Base-by-base conservation (phyloP, 1,140 invertebrate genomes). In the Paracyclopina nana region DNA sequence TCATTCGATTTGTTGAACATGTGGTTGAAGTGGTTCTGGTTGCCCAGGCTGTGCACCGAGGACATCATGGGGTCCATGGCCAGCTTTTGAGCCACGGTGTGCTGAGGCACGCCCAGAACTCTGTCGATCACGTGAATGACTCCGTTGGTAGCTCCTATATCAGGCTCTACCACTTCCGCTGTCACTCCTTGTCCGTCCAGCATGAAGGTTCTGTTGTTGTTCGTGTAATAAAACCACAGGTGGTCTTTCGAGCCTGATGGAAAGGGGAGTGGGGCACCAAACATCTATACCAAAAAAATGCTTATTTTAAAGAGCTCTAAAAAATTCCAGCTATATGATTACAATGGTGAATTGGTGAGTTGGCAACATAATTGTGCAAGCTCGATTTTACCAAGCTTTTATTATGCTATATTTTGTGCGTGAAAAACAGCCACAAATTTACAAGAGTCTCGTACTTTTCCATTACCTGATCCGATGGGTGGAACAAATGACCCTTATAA, bases 71-170 rank as follows among this genome's bases (percentile, higher is more conserved):
- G 82, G 66, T 92, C 87, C 12, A 79, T 79, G 50, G 72, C 72
- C 22, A 95, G 64, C 65, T 92, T 94, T 55, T 87, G 79, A 43
- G 78, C 74, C 11, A 95, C 76, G 1, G 82, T 88, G 4, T 81
- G 77, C 57, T 86, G 86, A 1, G 91, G 87, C 40, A 94, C 77
- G 42, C 90, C 90, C 5, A 96, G 72, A 20, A 96, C 82, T 56
- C 81, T 72, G 63, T 96, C 84, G 57, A 96, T 91, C 55, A 95
- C 85, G 61, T 96, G 91, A 44, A 72, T 80, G 54, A 88, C 80
- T 46, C 90, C 90, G 64, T 96, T 91, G 1, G 79, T 86, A 24
- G 86, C 85, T 0, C 82, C 85, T 40, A 96, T 80, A 63, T 97
- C 85, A 0, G 85, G 73, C 53, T 83, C 79, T 6, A 29, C 28